Evolutionary conservation across 2,113 vertebrate genomes (phyloP).

Genomic region (Tauraco erythrolophus): DNA sequence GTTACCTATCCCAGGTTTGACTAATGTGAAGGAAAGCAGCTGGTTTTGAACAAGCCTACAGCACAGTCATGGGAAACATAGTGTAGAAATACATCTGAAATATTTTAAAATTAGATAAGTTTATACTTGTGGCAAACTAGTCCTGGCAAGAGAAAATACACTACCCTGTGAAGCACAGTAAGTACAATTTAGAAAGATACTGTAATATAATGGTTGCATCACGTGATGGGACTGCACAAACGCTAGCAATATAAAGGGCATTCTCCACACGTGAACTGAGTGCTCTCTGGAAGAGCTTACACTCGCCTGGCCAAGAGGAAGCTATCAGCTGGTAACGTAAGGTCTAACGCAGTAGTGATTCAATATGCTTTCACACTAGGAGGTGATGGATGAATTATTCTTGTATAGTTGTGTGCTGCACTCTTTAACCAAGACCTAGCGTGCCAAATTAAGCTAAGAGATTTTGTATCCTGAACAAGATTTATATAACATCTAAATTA

Average conservation of each 20-base stretch:
- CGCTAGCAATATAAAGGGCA: not conserved
- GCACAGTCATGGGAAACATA: rapidly evolving
- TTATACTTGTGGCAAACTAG: not conserved
- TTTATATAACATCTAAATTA: not conserved
- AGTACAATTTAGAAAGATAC: not conserved
- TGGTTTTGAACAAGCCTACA: not conserved
- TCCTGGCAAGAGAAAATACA: not conserved
- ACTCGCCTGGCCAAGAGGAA: not conserved
- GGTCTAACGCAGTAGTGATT: not conserved
- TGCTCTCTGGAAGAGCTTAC: not conserved
- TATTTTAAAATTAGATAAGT: not conserved
- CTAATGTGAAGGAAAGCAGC: not conserved
- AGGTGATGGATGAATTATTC: not conserved
- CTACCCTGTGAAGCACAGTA: rapidly evolving
- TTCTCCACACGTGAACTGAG: not conserved
- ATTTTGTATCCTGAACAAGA: not conserved
- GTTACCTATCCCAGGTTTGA: not conserved
- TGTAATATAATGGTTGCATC: not conserved
- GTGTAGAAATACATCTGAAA: not conserved
- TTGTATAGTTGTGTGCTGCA: not conserved
- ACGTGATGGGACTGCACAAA: rapidly evolving
- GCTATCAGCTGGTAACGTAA: not conserved
- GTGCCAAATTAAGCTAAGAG: not conserved
- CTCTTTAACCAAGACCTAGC: not conserved
- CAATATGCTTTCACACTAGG: not conserved